A percentile compares a stretch with the other conserved stretches of the same genome.
Evolutionary conservation across 30 jellyfish, hydroid and myxozoan species (phyloP).

Genomic region (Turritopsis dohrnii): DNA sequence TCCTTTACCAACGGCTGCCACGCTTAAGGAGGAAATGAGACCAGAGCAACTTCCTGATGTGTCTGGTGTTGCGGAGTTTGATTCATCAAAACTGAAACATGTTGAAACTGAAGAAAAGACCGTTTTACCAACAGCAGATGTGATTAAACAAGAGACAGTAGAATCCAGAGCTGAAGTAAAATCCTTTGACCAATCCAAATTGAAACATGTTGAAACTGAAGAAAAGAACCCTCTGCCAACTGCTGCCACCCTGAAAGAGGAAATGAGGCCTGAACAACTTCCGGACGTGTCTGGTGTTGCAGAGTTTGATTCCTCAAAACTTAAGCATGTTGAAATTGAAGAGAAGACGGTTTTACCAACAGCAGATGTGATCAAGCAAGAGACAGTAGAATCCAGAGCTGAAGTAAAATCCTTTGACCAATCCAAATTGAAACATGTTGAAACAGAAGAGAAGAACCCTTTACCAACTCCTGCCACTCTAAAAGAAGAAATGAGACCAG

Average conservation of each 20-base stretch:
- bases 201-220: constrained; percentile 92
- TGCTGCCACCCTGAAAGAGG: constrained; percentile 75
- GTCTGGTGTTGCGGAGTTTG: constrained; percentile 63
- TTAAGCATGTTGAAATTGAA: constrained; percentile 83
- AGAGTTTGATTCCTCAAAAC: constrained; percentile 51
- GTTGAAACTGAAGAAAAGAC: constrained; percentile 68
- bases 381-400: constrained; percentile 59
- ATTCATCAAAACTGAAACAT: constrained; percentile 46
- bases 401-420: constrained; percentile 62
- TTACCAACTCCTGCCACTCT: constrained; percentile 64
- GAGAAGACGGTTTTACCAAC: constrained; percentile 89
- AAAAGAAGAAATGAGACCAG: constrained; percentile 93
- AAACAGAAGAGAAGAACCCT: constrained; percentile 54
- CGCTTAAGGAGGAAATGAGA: constrained; percentile 60
- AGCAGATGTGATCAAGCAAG: constrained; percentile 58
- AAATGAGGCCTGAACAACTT: constrained; percentile 78
- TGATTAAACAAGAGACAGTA: constrained; percentile 72
- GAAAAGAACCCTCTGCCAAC: constrained; percentile 95
- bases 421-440: constrained; percentile 55
- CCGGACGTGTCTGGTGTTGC: constrained; percentile 94
- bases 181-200: constrained; percentile 63
- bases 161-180: constrained; percentile 90
- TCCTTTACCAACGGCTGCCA: constrained; percentile 78
- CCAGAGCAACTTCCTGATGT: constrained; percentile 86
- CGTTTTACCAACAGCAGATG: constrained; percentile 78